Evolutionary conservation across 2,113 vertebrate species (phyloP), one percentile per base, ranked within the genome.

Genomic region (Thamnaconus septentrionalis): DNA sequence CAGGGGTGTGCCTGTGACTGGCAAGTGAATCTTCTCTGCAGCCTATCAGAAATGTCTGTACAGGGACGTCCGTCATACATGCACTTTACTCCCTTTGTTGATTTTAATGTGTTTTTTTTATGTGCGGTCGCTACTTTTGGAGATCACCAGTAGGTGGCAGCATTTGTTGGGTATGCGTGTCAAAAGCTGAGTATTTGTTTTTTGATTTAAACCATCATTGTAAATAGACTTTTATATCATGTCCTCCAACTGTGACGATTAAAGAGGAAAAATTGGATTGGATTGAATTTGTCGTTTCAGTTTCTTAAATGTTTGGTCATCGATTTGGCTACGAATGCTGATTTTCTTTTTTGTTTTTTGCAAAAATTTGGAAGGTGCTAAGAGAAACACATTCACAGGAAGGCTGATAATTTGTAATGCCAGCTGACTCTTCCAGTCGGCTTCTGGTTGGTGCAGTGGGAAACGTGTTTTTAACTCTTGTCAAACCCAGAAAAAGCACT

Each of bases 31-130:
- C 84, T 79, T 87, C 81, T 86, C 75, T 85, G 76, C 60, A 70
- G 68, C 69, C 73, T 75, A 68, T 81, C 77, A 79, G 67, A 81
- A 80, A 78, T 69, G 52, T 79, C 81, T 80, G 78, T 75, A 76
- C 91, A 92, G 90, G 86, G 91, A 93, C 89, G 93, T 94, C 93
- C 88, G 88, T 95, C 94, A 91, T 91, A 96, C 92, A 94, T 95
- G 96, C 97, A 99, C 97, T 99, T 99, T 98, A 98, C 93, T 91
- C 86, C 86, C 77, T 80, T 87, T 84, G 18, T 78, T 75, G 1
- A 49, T 80, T 80, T 86, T 77, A 66, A 71, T 76, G 69, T 82
- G 54, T 75, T 58, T 81, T 69, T 82, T 71, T 76, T 85, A 69
- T 71, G 54, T 81, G 41, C 74, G 82, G 71, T 89, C 87, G 81